Conservation (phyloP, 2,113 vertebrate genomes). For the Tupaia tana region DNA sequence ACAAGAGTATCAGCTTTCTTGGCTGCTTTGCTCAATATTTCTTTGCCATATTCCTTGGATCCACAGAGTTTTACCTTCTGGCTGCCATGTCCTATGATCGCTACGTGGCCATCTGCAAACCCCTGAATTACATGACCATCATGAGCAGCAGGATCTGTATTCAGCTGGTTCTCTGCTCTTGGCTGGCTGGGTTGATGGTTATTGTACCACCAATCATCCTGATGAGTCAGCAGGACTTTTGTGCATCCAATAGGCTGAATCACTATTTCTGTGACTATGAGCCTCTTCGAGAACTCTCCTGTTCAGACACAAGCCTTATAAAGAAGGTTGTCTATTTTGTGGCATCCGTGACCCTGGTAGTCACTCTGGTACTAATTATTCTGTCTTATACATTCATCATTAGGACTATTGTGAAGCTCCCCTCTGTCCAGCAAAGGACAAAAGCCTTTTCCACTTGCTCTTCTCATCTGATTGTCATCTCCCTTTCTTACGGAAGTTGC, state of each 20-base stretch:
- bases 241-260: constrained; percentile 56
- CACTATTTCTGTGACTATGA: constrained; percentile 68
- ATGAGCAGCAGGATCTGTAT: constrained; percentile 68
- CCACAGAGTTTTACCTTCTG: constrained; percentile 73
- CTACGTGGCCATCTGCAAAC: constrained; percentile 78
- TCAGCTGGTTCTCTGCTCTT: constrained; percentile 69
- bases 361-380: constrained; percentile 50
- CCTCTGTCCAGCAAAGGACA: constrained; percentile 57
- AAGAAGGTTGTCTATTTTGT: constrained; percentile 32
- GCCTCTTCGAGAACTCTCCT: constrained; percentile 58
- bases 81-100: constrained; percentile 79
- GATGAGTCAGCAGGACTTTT: constrained; percentile 67
- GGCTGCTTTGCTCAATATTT: constrained; percentile 78
- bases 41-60: constrained; percentile 70
- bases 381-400: constrained; percentile 61
- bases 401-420: constrained; percentile 54
- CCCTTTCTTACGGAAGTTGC: constrained; percentile 58
- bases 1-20: constrained; percentile 62
- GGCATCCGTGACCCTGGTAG: constrained; percentile 33
- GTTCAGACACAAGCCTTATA: constrained; percentile 54
- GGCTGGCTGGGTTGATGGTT: constrained; percentile 63
- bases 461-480: constrained; percentile 65
- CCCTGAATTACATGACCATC: constrained; percentile 62
- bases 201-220: constrained; percentile 65
- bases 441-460: constrained; percentile 69